Percentiles rank a stretch among this genome's conserved stretches.
phyloP scores from a whole-genome alignment of 2,113 vertebrate species.

The Gobiocypris rarus region DNA sequence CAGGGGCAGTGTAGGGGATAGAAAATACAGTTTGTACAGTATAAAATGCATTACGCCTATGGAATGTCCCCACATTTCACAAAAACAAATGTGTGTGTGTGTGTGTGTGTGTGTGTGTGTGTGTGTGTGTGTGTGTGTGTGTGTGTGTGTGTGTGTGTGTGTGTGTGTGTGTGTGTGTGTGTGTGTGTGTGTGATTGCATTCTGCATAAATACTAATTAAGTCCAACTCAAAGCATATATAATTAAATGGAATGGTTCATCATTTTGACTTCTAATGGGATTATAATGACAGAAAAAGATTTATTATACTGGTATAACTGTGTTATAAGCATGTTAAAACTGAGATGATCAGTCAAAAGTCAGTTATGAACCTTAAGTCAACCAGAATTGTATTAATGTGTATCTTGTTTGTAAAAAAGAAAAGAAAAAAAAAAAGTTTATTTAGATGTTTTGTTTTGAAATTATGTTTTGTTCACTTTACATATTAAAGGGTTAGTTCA shows the following conservation, averaged over 20 bases:
- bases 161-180: background rate
- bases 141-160: background rate
- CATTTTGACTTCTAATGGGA: background rate
- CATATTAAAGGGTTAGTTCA: too few relatives aligned
- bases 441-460: background rate
- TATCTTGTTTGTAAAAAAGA: too few relatives aligned
- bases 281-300: background rate
- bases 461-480: background rate
- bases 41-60: too few relatives aligned
- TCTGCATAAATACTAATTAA: background rate
- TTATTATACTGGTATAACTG: background rate
- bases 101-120: too few relatives aligned
- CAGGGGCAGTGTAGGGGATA: too few relatives aligned
- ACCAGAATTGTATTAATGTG: too few relatives aligned
- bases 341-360: background rate
- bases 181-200: background rate
- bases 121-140: too few relatives aligned
- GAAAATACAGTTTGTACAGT: too few relatives aligned
- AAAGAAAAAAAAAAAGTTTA: background rate
- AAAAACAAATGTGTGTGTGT: too few relatives aligned
- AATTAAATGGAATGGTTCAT: background rate
- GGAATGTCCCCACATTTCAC: too few relatives aligned
- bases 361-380: background rate
- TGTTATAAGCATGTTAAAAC: background rate
- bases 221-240: background rate